Evolutionary conservation across 2,888 invertebrate species (phyloP), one percentile per base, ranked within the genome.

Genomic region (Andrena hattorfiana): DNA sequence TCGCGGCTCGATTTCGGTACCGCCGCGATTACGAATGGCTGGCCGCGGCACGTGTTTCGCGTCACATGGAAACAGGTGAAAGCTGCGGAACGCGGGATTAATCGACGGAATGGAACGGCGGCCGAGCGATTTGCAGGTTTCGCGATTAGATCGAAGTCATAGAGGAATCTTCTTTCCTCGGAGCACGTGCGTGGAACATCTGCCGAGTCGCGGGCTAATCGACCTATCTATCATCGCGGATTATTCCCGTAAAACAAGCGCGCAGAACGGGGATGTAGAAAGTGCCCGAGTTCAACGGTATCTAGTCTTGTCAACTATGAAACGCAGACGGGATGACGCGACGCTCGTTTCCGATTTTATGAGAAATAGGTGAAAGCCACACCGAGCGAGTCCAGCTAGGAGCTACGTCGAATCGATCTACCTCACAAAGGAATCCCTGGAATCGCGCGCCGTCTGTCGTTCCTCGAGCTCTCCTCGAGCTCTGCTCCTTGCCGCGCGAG

Each of bases 291-390:
- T 1, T 32, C 6, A 69, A 49, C 32, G 49, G 56, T 49, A 35
- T 32, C 67, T 23, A n/a, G 42, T 62, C 59, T 54, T 16, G 75
- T 75, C 75, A 51, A 74, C 60, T 60, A 71, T 51, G 49, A n/a
- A 16, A 59, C 42, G 54, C n/a, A n/a, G 26, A 59, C 23, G 42
- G 51, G 49, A 51, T 28, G 42, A 48, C 42, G 16, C 8, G 49
- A 23, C 71, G 70, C 77, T 30, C 28, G 74, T 72, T 62, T 63
- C 42, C 4, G 42, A 87, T 85, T 81, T 84, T 77, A 84, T 72
- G 86, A 86, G 75, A 78, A 86, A 84, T 77, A 64, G 79, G 82
- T 81, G 85, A 87, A 87, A 87, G 82, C 84, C 72, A 26, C 32
- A 49, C 51, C 35, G 35, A n/a, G 63, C 20, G 0, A 42, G 42